Evolutionary conservation across 2,888 invertebrate genomes (phyloP).

Genomic region (Polyommatus icarus): DNA sequence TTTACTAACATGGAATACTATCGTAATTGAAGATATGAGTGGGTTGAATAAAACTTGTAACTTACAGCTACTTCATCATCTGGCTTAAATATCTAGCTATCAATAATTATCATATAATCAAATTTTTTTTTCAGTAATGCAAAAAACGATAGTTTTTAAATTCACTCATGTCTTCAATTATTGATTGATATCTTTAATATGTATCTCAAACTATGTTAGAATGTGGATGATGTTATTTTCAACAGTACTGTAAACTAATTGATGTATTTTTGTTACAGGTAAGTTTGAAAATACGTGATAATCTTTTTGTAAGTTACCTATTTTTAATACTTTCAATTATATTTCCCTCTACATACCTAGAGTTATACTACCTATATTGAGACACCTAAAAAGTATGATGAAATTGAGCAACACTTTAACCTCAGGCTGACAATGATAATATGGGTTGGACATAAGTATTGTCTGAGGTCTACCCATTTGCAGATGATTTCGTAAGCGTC

Average conservation of each 20-base stretch:
- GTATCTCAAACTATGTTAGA: too few relatives aligned
- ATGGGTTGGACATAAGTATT: conserved; percentile 47
- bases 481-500: conserved; percentile 63
- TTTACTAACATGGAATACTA: neutral
- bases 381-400: too few relatives aligned
- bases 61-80: too few relatives aligned
- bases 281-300: conserved; percentile 38
- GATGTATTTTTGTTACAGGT: conserved; percentile 44
- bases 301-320: conserved; percentile 27
- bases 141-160: too few relatives aligned
- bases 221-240: neutral
- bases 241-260: neutral
- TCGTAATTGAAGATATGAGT: too few relatives aligned
- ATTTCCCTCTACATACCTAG: neutral
- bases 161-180: too few relatives aligned
- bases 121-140: too few relatives aligned
- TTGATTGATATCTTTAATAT: too few relatives aligned
- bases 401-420: neutral
- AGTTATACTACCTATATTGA: neutral
- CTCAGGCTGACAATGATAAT: neutral
- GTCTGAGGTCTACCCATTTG: conserved; percentile 54
- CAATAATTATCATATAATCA: too few relatives aligned
- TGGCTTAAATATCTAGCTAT: too few relatives aligned
- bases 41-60: too few relatives aligned
- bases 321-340: conserved; percentile 18